Evolutionary conservation across 2,113 vertebrate genomes (phyloP), one percentile per base, ranked within the genome.

Genomic region (Dendrocopos noguchii): DNA sequence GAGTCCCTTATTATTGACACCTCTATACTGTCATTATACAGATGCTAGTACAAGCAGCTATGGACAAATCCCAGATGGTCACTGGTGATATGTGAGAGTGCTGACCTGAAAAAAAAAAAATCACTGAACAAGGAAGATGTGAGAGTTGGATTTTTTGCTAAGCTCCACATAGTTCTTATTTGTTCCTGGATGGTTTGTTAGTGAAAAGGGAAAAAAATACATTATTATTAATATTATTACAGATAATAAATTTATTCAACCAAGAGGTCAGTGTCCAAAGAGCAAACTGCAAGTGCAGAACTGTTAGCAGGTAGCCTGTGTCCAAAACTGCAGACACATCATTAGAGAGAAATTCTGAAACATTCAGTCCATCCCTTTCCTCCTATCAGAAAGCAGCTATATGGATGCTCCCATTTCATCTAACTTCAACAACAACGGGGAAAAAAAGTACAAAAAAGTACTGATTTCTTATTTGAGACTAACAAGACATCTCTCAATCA

Each of bases 291-390:
- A 66, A 47, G 81, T 10, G 18, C 16, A 47, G 31, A 33, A 53
- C 7, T 5, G 4, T 6, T 25, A 44, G 27, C 33, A 29, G n/a
- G 29, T 10, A 47, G 24, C 7, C 61, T 33, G 29, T 19, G 29
- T 28, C 18, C 44, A 24, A 44, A 74, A 82, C 5, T 44, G 9
- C 27, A 87, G 73, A 77, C 14, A 42, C 16, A 12, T 9, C 4
- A 15, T 14, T 0, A 84, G 31, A 42, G 9, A 87, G 33, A 57
- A 24, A 61, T 34, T 18, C 14, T n/a, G 34, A 70, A 68, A 70
- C 2, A 4, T 24, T 19, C 1, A 0, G 4, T 50, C 19, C 29
- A n/a, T 0, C 6, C 18, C 4, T 64, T 80, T 21, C 12, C 22
- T 52, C 50, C 24, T 25, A 12, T 52, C 50, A 52, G 50, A 52